Percentiles rank a stretch among this genome's conserved stretches.
These are phyloP conservation scores for Ceriagrion tenellum DNA, from an alignment of 2,888 invertebrate species.

Conservation along the genomic window DNA sequence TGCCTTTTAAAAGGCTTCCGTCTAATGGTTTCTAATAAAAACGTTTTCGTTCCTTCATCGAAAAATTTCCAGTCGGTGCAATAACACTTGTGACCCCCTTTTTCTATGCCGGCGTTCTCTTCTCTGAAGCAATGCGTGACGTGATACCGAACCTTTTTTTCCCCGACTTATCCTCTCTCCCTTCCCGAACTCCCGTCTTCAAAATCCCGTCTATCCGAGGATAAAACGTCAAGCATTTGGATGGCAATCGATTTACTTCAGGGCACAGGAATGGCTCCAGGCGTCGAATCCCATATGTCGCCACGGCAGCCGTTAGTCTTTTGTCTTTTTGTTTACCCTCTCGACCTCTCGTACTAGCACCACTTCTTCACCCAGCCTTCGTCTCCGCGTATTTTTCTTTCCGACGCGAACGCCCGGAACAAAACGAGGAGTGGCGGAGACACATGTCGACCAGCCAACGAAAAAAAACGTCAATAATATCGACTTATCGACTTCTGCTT, in stretches of 20 bases:
- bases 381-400: not conserved
- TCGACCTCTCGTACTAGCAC: not conserved
- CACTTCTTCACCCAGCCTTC: not conserved
- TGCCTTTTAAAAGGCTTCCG: not conserved
- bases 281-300: not conserved
- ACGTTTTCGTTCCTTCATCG: not conserved
- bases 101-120: not conserved
- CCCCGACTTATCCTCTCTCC: not conserved
- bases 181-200: not conserved
- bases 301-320: not conserved
- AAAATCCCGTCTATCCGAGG: not conserved
- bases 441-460: not conserved
- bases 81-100: not conserved
- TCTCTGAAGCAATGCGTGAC: not conserved
- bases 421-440: not conserved
- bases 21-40: not conserved
- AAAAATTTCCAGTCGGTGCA: not conserved
- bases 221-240: not conserved
- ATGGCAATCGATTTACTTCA: not conserved
- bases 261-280: not conserved
- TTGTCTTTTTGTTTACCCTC: constrained; percentile 15
- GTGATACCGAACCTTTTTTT: not conserved
- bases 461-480: not conserved
- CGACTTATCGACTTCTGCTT: not conserved
- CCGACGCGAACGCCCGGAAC: not conserved